These are phyloP conservation scores for Semotilus atromaculatus DNA, from an alignment of 2,797 vertebrate species.

Conservation along the genomic window DNA sequence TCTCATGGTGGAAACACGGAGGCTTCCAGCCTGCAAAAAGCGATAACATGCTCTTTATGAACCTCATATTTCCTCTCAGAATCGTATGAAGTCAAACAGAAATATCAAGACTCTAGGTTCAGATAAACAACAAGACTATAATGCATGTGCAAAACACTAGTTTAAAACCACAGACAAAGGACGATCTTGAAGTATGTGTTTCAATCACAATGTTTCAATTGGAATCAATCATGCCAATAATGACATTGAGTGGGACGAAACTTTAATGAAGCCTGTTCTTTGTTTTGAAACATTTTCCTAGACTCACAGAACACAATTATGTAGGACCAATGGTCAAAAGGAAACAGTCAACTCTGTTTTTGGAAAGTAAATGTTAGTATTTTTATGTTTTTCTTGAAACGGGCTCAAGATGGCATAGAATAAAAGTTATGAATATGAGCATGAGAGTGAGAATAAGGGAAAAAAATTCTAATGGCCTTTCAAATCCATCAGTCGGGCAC, in stretches of 20 bases:
- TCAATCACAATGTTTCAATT: no score
- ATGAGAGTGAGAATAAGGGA: conserved; percentile 36
- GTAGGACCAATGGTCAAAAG: neutral
- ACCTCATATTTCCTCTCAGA: conserved; percentile 6
- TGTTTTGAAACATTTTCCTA: conserved; percentile 1
- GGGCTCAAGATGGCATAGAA: conserved; percentile 60
- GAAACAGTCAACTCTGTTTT: neutral
- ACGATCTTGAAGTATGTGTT: neutral
- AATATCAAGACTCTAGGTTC: conserved; percentile 20
- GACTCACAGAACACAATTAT: neutral
- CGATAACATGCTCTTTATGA: conserved; percentile 55
- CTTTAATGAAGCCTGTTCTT: neutral
- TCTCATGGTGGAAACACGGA: conserved; percentile 51
- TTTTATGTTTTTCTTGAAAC: conserved; percentile 37
- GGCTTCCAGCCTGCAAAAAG: conserved; percentile 28
- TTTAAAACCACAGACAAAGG: conserved; percentile 21
- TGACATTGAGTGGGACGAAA: neutral
- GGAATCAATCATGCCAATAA: neutral
- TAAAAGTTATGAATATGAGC: conserved; percentile 60
- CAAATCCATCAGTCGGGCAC: conserved; percentile 63
- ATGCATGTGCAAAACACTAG: neutral
- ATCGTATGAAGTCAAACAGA: neutral
- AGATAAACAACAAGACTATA: neutral
- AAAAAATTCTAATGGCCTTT: conserved; percentile 65
- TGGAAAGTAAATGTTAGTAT: neutral